phyloP scores from a whole-genome alignment of 2,888 invertebrate species.

The Lydus trimaculatus region DNA sequence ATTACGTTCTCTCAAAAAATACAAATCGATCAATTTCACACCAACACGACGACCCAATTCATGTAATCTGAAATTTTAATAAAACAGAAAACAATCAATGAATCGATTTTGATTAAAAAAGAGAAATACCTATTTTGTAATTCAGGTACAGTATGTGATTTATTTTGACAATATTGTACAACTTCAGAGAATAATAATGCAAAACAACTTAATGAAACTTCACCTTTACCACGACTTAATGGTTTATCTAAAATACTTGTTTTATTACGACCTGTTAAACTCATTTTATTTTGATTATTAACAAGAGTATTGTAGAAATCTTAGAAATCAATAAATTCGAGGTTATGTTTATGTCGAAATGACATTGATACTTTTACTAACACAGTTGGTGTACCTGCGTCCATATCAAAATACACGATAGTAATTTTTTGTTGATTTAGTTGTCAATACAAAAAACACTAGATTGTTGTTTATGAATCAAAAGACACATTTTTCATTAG shows the following conservation, averaged over 20 bases:
- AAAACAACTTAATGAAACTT: constrained; percentile 91
- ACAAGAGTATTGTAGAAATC: too few species aligned
- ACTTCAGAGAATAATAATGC: constrained; percentile 97
- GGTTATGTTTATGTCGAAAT: constrained; percentile 76
- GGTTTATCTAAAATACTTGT: constrained; percentile 89
- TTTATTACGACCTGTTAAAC: constrained; percentile 66
- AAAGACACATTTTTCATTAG: too few species aligned
- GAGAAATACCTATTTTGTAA: constrained; percentile 89
- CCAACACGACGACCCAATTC: constrained; percentile 97
- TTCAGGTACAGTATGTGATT: constrained; percentile 94
- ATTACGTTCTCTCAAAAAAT: constrained; percentile 92
- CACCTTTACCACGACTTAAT: constrained; percentile 89
- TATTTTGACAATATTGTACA: constrained; percentile 97
- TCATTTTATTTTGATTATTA: constrained; percentile 54
- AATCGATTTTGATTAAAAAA: too few species aligned
- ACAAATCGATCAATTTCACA: constrained; percentile 88
- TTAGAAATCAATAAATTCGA: too few species aligned
- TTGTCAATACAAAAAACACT: background rate
- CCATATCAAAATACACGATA: background rate
- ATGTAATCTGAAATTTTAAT: constrained; percentile 82
- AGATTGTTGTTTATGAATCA: background rate
- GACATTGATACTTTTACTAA: constrained; percentile 10
- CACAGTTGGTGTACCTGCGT: constrained; percentile 4
- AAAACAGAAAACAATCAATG: too few species aligned
- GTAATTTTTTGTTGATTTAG: background rate